These are phyloP conservation scores for Patella caerulea DNA, from an alignment of 2,888 invertebrate species.

Conservation along the genomic window DNA sequence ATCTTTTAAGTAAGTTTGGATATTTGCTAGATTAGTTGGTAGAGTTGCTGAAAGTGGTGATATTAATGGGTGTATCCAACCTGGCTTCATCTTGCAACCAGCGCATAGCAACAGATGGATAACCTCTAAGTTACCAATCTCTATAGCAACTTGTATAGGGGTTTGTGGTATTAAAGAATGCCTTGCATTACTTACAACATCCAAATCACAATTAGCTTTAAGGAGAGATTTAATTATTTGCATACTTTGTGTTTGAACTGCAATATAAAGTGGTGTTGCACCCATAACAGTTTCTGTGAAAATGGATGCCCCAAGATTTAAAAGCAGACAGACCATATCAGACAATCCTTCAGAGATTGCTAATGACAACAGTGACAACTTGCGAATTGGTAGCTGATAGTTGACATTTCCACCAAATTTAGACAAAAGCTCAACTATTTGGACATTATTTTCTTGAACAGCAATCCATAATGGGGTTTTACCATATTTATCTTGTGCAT, in stretches of 20 bases:
- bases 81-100: conserved; percentile 47
- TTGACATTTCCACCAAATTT: conserved; percentile 52
- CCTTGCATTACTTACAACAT: conserved; percentile 43
- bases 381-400: conserved; percentile 38
- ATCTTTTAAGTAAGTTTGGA: conserved; percentile 14
- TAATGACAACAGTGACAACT: conserved; percentile 47
- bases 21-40: not conserved
- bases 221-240: conserved; percentile 54
- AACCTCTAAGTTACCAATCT: conserved; percentile 43
- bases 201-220: conserved; percentile 54
- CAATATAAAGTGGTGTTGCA: conserved; percentile 48
- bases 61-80: conserved; percentile 34
- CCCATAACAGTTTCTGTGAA: conserved; percentile 42
- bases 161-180: conserved; percentile 51
- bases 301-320: conserved; percentile 47
- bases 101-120: conserved; percentile 50
- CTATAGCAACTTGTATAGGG: conserved; percentile 57
- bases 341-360: conserved; percentile 44
- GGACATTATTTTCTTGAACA: conserved; percentile 56
- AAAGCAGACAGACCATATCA: conserved; percentile 47
- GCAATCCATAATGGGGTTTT: conserved; percentile 64
- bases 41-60: conserved; percentile 22
- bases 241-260: conserved; percentile 47
- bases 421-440: conserved; percentile 49
- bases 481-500: conserved; percentile 49